Percentiles rank a stretch among this genome's conserved stretches.
Conservation (phyloP, 2,113 vertebrate genomes). For the Regulus satrapa region DNA sequence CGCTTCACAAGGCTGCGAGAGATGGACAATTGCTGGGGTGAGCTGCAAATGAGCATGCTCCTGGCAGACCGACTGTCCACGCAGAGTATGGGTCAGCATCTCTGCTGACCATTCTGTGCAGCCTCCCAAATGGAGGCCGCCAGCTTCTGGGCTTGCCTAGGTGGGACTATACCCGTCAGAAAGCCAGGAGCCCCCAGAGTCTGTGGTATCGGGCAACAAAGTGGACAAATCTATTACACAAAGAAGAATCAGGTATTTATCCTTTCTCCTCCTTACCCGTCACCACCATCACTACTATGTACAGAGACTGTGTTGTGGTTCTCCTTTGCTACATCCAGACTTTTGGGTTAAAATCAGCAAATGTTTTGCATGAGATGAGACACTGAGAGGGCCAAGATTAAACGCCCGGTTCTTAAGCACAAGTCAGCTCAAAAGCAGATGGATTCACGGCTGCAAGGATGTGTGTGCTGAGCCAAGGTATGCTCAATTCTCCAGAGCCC, state of each 20-base stretch:
- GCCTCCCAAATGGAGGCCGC: not conserved
- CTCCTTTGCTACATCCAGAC: not conserved
- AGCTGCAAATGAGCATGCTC: rapidly evolving
- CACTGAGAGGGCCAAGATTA: not conserved
- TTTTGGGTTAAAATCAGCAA: not conserved
- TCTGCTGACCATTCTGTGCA: not conserved
- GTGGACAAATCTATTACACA: not conserved
- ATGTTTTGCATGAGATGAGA: not conserved
- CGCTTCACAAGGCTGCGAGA: rapidly evolving
- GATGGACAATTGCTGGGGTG: not conserved
- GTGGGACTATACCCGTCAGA: not conserved
- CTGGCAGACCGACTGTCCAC: not conserved
- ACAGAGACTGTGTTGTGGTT: not conserved
- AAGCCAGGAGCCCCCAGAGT: not conserved
- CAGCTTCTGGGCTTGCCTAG: not conserved
- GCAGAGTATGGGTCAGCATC: not conserved
- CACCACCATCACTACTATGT: no score
- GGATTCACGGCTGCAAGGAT: not conserved
- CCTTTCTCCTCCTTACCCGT: not conserved
- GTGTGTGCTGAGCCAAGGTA: not conserved
- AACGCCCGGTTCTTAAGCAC: not conserved
- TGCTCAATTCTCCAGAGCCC: not conserved
- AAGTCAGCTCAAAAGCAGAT: not conserved
- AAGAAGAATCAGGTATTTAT: not conserved
- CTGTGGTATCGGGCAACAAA: not conserved